Conservation (phyloP, 1,140 invertebrate species). For the Drosophila rhopaloa region DNA sequence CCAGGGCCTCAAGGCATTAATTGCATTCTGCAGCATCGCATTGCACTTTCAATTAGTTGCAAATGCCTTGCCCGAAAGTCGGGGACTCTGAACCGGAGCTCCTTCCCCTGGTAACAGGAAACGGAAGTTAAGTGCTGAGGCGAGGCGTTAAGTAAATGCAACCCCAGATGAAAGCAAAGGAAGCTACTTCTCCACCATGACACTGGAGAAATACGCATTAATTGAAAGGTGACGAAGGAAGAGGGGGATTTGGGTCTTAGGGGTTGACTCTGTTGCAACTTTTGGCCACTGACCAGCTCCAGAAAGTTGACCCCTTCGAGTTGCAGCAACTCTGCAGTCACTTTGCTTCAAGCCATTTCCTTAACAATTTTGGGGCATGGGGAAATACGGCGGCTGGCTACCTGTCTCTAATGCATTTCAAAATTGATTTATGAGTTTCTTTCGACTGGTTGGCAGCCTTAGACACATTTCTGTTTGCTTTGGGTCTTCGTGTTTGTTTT, state of each 20-base stretch:
- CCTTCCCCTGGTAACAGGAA: slow-evolving; percentile 62
- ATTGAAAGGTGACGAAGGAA: slow-evolving; percentile 67
- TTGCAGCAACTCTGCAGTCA: slow-evolving; percentile 49
- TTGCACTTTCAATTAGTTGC: slow-evolving; percentile 84
- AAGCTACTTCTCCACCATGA: slow-evolving; percentile 60
- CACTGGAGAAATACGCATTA: slow-evolving; percentile 78
- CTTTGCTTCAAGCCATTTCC: slow-evolving; percentile 58
- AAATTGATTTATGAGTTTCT: slow-evolving; percentile 83
- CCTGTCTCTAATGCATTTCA: slow-evolving; percentile 75
- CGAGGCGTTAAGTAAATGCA: slow-evolving; percentile 82
- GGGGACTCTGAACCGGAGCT: slow-evolving; percentile 10
- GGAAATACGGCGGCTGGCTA: background rate
- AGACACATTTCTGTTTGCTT: slow-evolving; percentile 33
- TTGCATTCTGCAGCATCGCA: slow-evolving; percentile 82
- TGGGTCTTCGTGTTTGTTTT: slow-evolving; percentile 71
- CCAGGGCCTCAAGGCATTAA: slow-evolving; percentile 72
- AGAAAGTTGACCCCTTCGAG: slow-evolving; percentile 31
- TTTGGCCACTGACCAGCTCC: slow-evolving; percentile 27
- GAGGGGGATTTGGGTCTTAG: slow-evolving; percentile 1
- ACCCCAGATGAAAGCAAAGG: slow-evolving; percentile 70
- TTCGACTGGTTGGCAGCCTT: slow-evolving; percentile 52
- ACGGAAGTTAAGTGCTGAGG: slow-evolving; percentile 84
- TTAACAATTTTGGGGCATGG: slow-evolving; percentile 9
- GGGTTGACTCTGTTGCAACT: slow-evolving; percentile 41
- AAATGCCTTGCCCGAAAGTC: slow-evolving; percentile 55